Evolutionary conservation across 2,888 invertebrate genomes (phyloP).

Genomic region (Harpagoxenus sublaevis): DNA sequence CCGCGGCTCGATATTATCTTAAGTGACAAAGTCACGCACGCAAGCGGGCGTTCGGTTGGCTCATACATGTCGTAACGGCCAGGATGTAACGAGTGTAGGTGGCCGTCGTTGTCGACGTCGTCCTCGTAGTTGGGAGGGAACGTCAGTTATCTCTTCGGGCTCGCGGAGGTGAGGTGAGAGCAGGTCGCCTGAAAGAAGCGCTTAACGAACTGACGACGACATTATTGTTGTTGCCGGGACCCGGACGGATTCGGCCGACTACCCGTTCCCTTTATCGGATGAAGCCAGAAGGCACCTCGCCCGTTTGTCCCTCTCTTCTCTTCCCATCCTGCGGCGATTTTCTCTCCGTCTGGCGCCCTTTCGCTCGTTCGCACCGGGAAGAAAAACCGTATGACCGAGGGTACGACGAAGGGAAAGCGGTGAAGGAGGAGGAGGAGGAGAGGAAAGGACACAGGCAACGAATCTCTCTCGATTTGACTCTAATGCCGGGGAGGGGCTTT

Average conservation of each 20-base stretch:
- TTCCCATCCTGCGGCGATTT: conserved; percentile 54
- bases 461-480: conserved; percentile 76
- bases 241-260: conserved; percentile 76
- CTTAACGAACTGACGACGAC: conserved; percentile 83
- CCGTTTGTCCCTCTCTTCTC: conserved; percentile 23
- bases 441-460: conserved; percentile 38
- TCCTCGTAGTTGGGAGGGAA: conserved; percentile 52
- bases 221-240: conserved; percentile 81
- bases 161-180: conserved; percentile 57
- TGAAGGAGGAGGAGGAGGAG: conserved; percentile 1
- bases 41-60: conserved; percentile 48
- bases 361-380: conserved; percentile 53
- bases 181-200: conserved; percentile 76
- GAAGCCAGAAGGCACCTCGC: conserved; percentile 73
- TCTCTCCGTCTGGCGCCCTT: conserved; percentile 58
- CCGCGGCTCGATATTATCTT: conserved; percentile 75
- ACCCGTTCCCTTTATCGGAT: conserved; percentile 83
- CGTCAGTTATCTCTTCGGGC: conserved; percentile 74
- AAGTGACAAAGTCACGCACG: conserved; percentile 79
- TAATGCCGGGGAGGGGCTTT: conserved; percentile 78
- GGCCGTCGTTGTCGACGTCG: conserved; percentile 58
- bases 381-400: conserved; percentile 51
- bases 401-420: conserved; percentile 29
- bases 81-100: conserved; percentile 67
- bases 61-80: conserved; percentile 68